phyloP scores from a whole-genome alignment of 2,113 vertebrate species.

The Arizona elegans region DNA sequence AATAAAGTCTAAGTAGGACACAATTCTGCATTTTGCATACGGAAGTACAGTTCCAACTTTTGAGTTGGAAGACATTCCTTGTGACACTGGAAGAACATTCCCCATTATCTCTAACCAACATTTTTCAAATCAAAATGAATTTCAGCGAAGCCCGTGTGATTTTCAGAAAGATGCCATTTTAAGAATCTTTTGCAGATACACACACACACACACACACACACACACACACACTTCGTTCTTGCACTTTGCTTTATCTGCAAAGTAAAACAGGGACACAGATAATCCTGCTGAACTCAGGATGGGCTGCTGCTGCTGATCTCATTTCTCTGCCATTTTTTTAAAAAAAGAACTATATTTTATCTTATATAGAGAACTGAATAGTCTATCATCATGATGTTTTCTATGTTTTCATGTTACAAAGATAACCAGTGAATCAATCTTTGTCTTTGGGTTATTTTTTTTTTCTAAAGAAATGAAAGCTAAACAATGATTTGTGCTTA shows the following conservation, averaged over 20 bases:
- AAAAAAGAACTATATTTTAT: background rate
- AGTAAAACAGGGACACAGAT: background rate
- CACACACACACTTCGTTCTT: background rate
- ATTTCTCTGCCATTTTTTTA: background rate
- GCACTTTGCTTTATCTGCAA: background rate
- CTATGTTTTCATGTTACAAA: background rate
- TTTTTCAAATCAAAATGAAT: background rate
- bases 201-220: too few relatives aligned
- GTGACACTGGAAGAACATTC: background rate
- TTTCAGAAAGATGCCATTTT: background rate
- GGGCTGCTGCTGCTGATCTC: background rate
- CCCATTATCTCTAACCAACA: background rate
- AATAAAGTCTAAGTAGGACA: background rate
- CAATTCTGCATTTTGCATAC: background rate
- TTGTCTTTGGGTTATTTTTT: background rate
- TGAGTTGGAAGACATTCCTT: background rate
- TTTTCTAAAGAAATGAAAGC: background rate
- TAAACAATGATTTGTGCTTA: constrained; percentile 15
- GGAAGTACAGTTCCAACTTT: background rate
- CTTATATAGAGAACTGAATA: background rate
- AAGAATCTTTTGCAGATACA: background rate
- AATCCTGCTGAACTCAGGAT: background rate
- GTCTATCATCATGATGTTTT: background rate
- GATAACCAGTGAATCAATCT: background rate
- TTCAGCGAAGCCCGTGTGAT: background rate